Evolutionary conservation across 2,113 vertebrate genomes (phyloP).

Genomic region (Neolamprologus sp.): DNA sequence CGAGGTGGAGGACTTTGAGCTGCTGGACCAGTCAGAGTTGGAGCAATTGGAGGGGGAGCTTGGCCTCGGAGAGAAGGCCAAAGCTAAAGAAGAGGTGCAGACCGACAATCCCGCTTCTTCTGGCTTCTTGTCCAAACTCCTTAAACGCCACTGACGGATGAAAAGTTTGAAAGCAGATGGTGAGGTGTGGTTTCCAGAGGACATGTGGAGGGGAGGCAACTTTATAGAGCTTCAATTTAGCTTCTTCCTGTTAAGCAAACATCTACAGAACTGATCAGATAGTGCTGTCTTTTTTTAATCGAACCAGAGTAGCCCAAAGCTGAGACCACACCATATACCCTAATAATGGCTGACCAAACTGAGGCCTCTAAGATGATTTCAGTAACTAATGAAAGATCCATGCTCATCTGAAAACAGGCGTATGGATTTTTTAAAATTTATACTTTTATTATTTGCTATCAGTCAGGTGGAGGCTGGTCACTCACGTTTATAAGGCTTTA

Average conservation of each 20-base stretch:
- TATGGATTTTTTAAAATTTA: neutral
- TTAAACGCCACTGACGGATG: conserved; percentile 79
- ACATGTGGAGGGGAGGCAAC: neutral
- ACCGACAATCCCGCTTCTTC: conserved; percentile 58
- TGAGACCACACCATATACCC: neutral
- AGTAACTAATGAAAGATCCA: neutral
- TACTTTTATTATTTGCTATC: neutral
- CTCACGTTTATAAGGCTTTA: rapidly evolving
- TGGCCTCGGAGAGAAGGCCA: conserved; percentile 69
- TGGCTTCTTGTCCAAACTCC: conserved; percentile 90
- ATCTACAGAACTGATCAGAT: neutral
- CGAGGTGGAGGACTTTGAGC: conserved; percentile 96
- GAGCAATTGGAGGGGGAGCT: conserved; percentile 91
- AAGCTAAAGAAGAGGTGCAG: conserved; percentile 41
- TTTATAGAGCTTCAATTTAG: neutral
- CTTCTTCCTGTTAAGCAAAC: neutral
- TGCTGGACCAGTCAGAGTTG: conserved; percentile 96
- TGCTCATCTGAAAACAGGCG: neutral
- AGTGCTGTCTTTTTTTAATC: neutral
- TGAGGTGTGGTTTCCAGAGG: neutral
- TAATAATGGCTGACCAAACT: neutral
- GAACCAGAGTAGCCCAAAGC: neutral
- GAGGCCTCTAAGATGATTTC: neutral
- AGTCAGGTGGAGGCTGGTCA: neutral
- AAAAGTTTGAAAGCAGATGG: neutral